Conservation (phyloP, 1,140 invertebrate genomes). For the Periplaneta americana region DNA sequence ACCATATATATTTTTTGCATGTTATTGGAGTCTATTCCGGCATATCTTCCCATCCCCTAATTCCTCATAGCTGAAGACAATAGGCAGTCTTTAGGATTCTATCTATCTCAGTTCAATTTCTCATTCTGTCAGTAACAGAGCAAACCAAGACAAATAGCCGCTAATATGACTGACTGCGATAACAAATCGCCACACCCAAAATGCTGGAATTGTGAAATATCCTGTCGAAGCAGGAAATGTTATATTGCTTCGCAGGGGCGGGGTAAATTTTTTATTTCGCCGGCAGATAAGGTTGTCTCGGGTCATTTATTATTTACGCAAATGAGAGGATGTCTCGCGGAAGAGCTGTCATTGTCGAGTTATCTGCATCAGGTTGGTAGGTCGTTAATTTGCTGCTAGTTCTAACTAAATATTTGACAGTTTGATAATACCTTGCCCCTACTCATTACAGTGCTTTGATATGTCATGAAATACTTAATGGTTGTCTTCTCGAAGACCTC, state of each 20-base stretch:
- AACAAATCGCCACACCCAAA: not conserved
- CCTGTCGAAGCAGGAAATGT: not conserved
- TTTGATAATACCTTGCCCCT: no score
- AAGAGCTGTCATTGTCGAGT: no score
- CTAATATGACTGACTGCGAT: not conserved
- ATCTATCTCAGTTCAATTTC: not conserved
- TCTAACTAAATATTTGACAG: no score
- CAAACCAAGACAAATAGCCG: not conserved
- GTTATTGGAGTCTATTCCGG: not conserved
- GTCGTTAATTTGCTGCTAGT: no score
- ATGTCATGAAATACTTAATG: no score
- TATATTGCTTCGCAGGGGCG: not conserved
- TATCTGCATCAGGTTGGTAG: no score
- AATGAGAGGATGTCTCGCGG: no score
- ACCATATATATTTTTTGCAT: not conserved
- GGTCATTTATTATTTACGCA: not conserved
- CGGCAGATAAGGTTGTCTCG: not conserved
- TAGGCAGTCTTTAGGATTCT: not conserved
- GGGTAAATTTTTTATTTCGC: no score
- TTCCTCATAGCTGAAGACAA: not conserved
- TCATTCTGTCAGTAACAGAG: not conserved
- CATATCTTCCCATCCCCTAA: not conserved
- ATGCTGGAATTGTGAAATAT: not conserved
- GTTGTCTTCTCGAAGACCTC: no score
- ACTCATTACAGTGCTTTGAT: no score